Conservation (phyloP, 2,888 invertebrate genomes). For the Phymatocera aterrima region DNA sequence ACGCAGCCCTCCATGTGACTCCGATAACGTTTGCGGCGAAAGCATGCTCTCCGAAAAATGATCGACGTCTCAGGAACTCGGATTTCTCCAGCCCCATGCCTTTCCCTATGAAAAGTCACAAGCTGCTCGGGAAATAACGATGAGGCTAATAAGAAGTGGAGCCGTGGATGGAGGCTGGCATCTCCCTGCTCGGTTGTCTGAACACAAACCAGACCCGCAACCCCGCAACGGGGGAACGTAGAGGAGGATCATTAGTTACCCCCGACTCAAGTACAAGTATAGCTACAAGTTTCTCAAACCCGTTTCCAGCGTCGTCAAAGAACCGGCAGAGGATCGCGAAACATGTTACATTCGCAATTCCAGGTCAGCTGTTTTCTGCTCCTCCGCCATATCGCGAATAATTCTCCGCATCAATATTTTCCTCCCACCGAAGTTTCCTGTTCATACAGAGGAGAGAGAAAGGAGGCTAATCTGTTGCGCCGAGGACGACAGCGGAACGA, state of each 20-base stretch:
- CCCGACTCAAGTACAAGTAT: conserved; percentile 59
- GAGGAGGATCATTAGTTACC: conserved; percentile 71
- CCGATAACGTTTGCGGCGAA: no score
- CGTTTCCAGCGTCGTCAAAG: neutral
- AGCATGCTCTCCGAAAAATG: no score
- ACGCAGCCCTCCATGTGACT: no score
- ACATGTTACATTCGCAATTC: neutral
- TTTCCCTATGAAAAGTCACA: no score
- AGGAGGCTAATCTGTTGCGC: neutral
- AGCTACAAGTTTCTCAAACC: neutral
- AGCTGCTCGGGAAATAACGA: conserved; percentile 8
- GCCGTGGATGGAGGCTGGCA: neutral
- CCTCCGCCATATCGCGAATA: no score
- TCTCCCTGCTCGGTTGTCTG: conserved; percentile 19
- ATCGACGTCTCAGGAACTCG: no score
- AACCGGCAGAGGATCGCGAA: neutral
- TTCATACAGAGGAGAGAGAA: neutral
- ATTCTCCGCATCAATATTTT: no score
- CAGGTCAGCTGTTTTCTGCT: no score
- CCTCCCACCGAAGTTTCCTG: neutral
- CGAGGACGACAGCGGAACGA: neutral
- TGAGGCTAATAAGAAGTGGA: conserved; percentile 2
- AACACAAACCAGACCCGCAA: neutral
- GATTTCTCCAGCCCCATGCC: no score
- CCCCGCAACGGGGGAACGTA: conserved; percentile 47